These are phyloP conservation scores for Sprattus sprattus DNA, from an alignment of 2,113 vertebrate species.

Conservation along the genomic window DNA sequence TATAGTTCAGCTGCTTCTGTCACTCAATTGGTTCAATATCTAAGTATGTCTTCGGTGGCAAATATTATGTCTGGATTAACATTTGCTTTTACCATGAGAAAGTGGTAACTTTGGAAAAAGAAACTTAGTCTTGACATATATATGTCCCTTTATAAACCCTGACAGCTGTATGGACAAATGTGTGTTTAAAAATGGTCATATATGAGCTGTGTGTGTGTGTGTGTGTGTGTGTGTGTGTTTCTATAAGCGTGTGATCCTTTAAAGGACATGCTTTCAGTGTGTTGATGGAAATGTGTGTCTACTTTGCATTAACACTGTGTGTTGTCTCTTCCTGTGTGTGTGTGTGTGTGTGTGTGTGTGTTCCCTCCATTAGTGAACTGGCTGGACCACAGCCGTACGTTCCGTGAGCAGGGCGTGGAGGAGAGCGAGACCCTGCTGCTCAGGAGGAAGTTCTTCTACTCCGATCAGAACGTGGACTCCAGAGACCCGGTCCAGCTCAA, in stretches of 20 bases:
- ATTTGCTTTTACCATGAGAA: neutral
- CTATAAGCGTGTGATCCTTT: too few relatives aligned
- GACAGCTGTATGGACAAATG: too few relatives aligned
- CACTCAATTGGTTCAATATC: neutral
- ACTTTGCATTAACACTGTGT: neutral
- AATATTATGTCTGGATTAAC: neutral
- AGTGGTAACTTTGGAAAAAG: too few relatives aligned
- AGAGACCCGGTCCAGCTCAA: constrained; percentile 97
- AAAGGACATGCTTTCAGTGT: neutral
- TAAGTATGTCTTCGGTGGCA: neutral
- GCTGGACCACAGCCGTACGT: constrained; percentile 96
- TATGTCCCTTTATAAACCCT: too few relatives aligned
- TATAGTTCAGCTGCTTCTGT: neutral
- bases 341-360: constrained; percentile 24
- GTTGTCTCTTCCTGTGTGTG: constrained; percentile 25
- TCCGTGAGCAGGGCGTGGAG: constrained; percentile 95
- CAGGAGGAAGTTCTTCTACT: constrained; percentile 96
- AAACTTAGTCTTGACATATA: too few relatives aligned
- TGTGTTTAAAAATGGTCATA: too few relatives aligned
- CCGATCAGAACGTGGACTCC: constrained; percentile 97
- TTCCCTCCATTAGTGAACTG: constrained; percentile 84
- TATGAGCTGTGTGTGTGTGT: neutral
- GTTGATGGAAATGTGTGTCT: neutral
- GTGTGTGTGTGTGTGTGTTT: neutral
- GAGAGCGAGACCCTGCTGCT: constrained; percentile 91